Percentiles rank a stretch among this genome's conserved stretches.
These are phyloP conservation scores for Orius insidiosus DNA, from an alignment of 1,140 invertebrate species.

Conservation along the genomic window DNA sequence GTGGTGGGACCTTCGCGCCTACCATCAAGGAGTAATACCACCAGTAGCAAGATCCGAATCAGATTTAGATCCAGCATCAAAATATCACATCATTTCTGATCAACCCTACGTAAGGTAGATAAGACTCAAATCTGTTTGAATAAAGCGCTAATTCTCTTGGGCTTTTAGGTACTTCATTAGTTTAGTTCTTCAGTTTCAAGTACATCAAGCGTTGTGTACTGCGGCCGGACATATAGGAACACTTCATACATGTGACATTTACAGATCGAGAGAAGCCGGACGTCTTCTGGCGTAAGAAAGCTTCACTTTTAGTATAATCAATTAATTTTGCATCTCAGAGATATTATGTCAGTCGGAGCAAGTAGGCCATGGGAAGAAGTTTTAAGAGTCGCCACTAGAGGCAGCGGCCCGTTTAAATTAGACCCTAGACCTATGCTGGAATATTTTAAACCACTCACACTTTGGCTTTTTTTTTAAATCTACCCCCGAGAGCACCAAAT, in stretches of 20 bases:
- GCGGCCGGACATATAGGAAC: slow-evolving; percentile 53
- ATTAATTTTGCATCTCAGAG: slow-evolving; percentile 17
- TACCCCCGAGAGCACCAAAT: too few relatives aligned
- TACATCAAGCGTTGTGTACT: slow-evolving; percentile 60
- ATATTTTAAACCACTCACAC: slow-evolving; percentile 65
- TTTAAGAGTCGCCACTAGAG: slow-evolving; percentile 54
- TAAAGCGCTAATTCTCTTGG: background rate
- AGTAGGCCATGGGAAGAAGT: slow-evolving; percentile 56
- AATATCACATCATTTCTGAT: slow-evolving; percentile 65
- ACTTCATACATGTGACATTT: slow-evolving; percentile 66
- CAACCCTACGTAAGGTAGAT: slow-evolving; percentile 33
- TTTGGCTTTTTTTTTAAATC: slow-evolving; percentile 34
- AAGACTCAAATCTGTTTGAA: background rate
- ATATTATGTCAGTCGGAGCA: slow-evolving; percentile 50
- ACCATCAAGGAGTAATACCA: slow-evolving; percentile 53
- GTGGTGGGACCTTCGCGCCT: slow-evolving; percentile 62
- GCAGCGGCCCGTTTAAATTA: slow-evolving; percentile 41
- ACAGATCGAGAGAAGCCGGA: slow-evolving; percentile 53
- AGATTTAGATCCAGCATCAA: slow-evolving; percentile 65
- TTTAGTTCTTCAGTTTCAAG: slow-evolving; percentile 70
- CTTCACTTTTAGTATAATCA: too few relatives aligned
- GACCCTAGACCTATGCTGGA: slow-evolving; percentile 57
- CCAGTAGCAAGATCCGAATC: slow-evolving; percentile 46
- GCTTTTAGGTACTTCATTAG: slow-evolving; percentile 63
- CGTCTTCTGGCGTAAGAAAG: slow-evolving; percentile 39